Evolutionary conservation across 2,113 vertebrate species (phyloP), one percentile per base, ranked within the genome.

Genomic region (Pyrgilauda ruficollis): DNA sequence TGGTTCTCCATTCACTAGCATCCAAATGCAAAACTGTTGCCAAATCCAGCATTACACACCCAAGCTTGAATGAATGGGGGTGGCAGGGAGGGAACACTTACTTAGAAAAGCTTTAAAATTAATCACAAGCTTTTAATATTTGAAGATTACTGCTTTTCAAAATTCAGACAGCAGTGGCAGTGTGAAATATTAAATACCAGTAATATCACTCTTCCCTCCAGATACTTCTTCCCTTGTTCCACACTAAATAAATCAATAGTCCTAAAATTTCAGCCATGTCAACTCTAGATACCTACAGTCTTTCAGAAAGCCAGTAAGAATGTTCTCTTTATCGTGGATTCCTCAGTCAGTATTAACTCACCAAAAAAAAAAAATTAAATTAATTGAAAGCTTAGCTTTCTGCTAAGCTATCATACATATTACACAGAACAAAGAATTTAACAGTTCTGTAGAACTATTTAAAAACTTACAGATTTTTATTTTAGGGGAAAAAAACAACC

Each of bases 61-160:
- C 50, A 94, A 53, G 93, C 93, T 96, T 92, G 91, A 97, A 97
- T 87, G 79, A 97, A 94, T 68, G 66, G 5, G 59, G 9, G 61
- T 0, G 10, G 62, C 47, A 31, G 28, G 37, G 41, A 77, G 27
- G 13, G 33, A 84, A 70, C 24, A 33, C 33, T 93, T 41, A 37
- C 5, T 43, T 33, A 81, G 5, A 31, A 59, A 33, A 87, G 15
- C 74, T 88, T 24, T 67, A 58, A 72, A 88, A 23, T 94, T 52
- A 80, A 90, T 31, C 59, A 43, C 75, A 91, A 88, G n/a, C 20
- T 92, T 47, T 70, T 26, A 83, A 39, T 77, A 78, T 87, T 84
- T 84, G 27, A 87, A 78, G 24, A 90, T 61, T 22, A 39, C 10
- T 14, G 59, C 43, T 86, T 67, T 77, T 80, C 82, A 76, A 46